Conservation (phyloP, 2,797 vertebrate species). For the Oreortyx pictus region DNA sequence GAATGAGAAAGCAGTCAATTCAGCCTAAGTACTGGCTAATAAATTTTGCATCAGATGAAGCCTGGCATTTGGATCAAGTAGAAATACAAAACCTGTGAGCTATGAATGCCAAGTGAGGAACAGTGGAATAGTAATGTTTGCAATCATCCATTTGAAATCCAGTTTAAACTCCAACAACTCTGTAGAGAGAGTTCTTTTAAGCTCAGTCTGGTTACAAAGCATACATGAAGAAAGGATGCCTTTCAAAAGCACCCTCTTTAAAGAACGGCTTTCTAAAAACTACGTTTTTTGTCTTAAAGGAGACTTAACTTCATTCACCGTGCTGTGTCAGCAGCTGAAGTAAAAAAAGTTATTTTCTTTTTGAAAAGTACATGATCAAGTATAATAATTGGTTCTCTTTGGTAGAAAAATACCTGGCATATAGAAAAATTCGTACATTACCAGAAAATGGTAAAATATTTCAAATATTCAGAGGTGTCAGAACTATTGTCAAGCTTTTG, state of each 20-base stretch:
- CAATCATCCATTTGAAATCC: not conserved
- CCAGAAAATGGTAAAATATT: conserved; percentile 19
- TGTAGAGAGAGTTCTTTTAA: not conserved
- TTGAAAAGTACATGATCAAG: conserved; percentile 1
- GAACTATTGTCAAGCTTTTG: conserved; percentile 27
- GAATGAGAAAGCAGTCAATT: conserved; percentile 25
- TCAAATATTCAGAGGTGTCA: conserved; percentile 21
- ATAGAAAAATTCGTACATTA: not conserved
- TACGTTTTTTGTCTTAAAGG: not conserved
- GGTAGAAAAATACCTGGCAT: not conserved
- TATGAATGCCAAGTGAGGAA: conserved; percentile 24
- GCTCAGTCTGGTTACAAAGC: not conserved
- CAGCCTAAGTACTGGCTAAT: conserved; percentile 30
- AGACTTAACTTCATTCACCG: not conserved
- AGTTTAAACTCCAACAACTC: not conserved
- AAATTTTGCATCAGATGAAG: conserved; percentile 34
- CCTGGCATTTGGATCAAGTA: not conserved
- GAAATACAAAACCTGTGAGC: conserved; percentile 6
- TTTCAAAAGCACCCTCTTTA: not conserved
- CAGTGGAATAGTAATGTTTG: not conserved
- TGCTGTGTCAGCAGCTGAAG: conserved; percentile 8
- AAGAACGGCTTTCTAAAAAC: not conserved
- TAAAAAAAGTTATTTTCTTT: not conserved
- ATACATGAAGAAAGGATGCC: not conserved
- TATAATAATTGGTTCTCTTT: conserved; percentile 35